Evolutionary conservation across 1,140 invertebrate genomes (phyloP).

Genomic region (Episyrphus balteatus): DNA sequence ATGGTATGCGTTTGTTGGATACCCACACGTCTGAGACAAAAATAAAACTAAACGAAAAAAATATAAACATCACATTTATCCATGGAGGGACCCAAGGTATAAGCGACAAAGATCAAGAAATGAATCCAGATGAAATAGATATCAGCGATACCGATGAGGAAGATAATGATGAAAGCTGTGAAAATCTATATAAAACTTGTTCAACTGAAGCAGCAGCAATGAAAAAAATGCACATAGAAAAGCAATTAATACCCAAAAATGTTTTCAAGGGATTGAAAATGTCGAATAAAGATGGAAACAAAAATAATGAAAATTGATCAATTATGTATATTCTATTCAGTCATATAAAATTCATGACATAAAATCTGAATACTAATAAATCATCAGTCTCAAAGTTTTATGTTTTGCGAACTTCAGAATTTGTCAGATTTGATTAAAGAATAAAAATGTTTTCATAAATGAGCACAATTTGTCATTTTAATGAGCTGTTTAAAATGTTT

Average conservation of each 20-base stretch:
- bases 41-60: constrained; percentile 39
- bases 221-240: constrained; percentile 58
- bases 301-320: neutral
- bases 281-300: constrained; percentile 1
- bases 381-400: too few relatives aligned
- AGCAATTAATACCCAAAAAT: constrained; percentile 68
- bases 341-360: too few relatives aligned
- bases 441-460: too few relatives aligned
- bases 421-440: too few relatives aligned
- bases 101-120: constrained; percentile 55
- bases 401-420: too few relatives aligned
- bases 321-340: too few relatives aligned
- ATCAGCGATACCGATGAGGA: constrained; percentile 74
- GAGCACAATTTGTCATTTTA: too few relatives aligned
- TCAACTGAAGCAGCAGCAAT: constrained; percentile 41
- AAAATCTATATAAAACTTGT: constrained; percentile 41
- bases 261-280: constrained; percentile 68
- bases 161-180: constrained; percentile 55
- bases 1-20: constrained; percentile 72
- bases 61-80: constrained; percentile 64
- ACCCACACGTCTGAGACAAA: constrained; percentile 27
- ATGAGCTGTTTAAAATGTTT: too few relatives aligned
- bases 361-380: too few relatives aligned
- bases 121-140: constrained; percentile 92
- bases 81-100: constrained; percentile 74